Conservation (phyloP, 1,140 invertebrate genomes). For the Drosophila sulfurigaster region DNA sequence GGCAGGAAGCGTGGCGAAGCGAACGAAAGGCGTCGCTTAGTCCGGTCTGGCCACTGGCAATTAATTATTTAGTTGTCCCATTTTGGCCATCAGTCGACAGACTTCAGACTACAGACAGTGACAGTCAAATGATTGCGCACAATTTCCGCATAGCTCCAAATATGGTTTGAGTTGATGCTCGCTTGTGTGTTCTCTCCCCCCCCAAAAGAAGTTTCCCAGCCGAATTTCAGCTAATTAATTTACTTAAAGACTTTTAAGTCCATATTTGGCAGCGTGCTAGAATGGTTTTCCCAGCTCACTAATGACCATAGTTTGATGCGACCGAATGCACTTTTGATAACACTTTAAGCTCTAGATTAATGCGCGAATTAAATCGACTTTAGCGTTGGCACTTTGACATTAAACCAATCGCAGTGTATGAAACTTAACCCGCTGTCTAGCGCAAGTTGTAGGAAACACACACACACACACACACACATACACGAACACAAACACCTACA, state of each 20-base stretch:
- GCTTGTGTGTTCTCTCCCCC: slow-evolving; percentile 20
- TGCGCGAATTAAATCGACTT: neutral
- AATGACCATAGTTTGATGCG: neutral
- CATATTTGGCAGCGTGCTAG: slow-evolving; percentile 54
- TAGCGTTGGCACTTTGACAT: neutral
- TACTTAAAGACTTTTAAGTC: slow-evolving; percentile 23
- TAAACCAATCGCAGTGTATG: neutral
- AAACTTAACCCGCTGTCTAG: neutral
- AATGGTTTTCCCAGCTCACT: neutral
- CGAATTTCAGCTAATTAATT: slow-evolving; percentile 60
- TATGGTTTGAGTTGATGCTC: slow-evolving; percentile 35
- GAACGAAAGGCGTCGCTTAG: slow-evolving; percentile 2
- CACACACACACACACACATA: neutral
- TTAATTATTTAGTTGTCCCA: slow-evolving; percentile 38
- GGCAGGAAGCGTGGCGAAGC: slow-evolving; percentile 27
- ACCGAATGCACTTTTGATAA: neutral
- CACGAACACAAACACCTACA: neutral
- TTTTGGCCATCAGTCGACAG: slow-evolving; percentile 45
- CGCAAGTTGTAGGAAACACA: neutral
- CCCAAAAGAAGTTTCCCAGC: slow-evolving; percentile 28
- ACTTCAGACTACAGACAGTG: neutral
- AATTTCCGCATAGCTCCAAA: slow-evolving; percentile 60
- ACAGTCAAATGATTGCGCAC: slow-evolving; percentile 22
- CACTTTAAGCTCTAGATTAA: neutral
- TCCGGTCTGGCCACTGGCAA: slow-evolving; percentile 10